Evolutionary conservation across 2,888 invertebrate genomes (phyloP).

Genomic region (Eupelmus urozonus): DNA sequence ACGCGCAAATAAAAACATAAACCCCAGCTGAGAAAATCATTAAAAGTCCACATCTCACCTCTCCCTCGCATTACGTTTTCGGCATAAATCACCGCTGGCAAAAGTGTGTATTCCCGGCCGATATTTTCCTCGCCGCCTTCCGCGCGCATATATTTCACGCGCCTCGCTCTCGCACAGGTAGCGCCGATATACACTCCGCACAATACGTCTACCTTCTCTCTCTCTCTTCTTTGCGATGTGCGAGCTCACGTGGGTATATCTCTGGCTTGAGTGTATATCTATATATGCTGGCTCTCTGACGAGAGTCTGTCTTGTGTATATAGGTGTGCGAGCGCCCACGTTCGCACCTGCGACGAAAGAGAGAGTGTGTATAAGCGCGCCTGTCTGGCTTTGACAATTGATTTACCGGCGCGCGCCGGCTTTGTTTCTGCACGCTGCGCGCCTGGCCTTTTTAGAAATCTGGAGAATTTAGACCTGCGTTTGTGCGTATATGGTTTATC

Average conservation of each 20-base stretch:
- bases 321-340: constrained; percentile 23
- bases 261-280: neutral
- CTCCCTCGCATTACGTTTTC: constrained; percentile 33
- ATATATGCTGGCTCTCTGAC: constrained; percentile 21
- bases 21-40: neutral
- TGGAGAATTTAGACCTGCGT: too few relatives aligned
- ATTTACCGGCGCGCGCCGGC: constrained; percentile 50
- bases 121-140: too few relatives aligned
- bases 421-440: too few relatives aligned
- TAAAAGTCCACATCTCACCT: constrained; percentile 34
- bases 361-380: too few relatives aligned
- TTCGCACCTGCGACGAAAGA: constrained; percentile 45
- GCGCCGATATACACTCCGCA: constrained; percentile 10
- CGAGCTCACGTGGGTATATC: too few relatives aligned
- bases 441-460: neutral
- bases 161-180: too few relatives aligned
- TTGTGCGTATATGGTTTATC: too few relatives aligned
- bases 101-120: constrained; percentile 17
- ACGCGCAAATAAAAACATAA: neutral
- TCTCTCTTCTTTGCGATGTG: too few relatives aligned
- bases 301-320: constrained; percentile 35
- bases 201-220: constrained; percentile 29
- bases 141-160: constrained; percentile 24
- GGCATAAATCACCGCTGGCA: constrained; percentile 49
- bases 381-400: neutral